Evolutionary conservation across 2,797 vertebrate genomes (phyloP).

Genomic region (Monodelphis domestica): DNA sequence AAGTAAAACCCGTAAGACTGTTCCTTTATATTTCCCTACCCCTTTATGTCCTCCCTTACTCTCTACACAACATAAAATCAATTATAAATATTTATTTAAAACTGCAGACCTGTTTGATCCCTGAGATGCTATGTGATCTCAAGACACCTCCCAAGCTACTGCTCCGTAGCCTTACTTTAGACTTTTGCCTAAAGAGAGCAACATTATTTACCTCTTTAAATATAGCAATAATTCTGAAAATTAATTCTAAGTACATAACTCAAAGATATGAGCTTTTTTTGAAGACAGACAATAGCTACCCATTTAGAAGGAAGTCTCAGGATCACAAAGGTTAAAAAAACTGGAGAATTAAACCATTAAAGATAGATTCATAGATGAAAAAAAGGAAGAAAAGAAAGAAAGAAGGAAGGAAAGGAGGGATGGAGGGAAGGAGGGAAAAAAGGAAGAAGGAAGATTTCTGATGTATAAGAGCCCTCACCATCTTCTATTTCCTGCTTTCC

Average conservation of each 20-base stretch:
- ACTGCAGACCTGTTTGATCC: slow-evolving; percentile 34
- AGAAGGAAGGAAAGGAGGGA: too few relatives aligned
- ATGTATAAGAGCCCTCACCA: neutral
- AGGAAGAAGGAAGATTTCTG: neutral
- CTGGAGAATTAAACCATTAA: neutral
- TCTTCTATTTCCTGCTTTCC: neutral
- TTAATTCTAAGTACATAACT: neutral
- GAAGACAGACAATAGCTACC: neutral
- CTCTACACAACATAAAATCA: neutral
- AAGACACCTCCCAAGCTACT: slow-evolving; percentile 18
- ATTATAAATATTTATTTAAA: slow-evolving; percentile 25
- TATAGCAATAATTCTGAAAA: neutral
- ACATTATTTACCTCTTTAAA: neutral
- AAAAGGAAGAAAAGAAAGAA: too few relatives aligned
- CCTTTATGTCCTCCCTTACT: neutral
- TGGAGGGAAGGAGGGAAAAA: neutral
- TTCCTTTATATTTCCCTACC: neutral
- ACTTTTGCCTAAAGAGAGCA: slow-evolving; percentile 22
- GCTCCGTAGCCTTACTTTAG: neutral
- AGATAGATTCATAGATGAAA: neutral
- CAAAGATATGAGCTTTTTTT: neutral
- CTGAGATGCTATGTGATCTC: neutral
- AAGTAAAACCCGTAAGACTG: neutral
- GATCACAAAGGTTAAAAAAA: neutral
- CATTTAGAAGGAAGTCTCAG: neutral